Percentiles rank a stretch among this genome's conserved stretches.
Evolutionary conservation across 2,888 invertebrate species (phyloP).

Genomic region (Harpalus rubripes): DNA sequence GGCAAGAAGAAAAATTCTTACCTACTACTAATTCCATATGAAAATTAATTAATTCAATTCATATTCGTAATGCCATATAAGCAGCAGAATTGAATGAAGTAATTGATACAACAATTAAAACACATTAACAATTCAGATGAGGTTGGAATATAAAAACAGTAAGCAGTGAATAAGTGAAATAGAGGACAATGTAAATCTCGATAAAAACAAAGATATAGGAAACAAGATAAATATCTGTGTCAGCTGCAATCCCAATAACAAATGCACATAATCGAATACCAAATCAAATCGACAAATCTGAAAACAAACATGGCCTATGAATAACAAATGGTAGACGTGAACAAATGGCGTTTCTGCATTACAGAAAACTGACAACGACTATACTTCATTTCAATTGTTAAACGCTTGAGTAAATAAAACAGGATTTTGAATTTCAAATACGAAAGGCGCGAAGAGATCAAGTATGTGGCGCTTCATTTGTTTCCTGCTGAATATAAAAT

Average conservation of each 20-base stretch:
- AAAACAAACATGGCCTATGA: conserved; percentile 26
- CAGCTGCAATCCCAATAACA: background rate
- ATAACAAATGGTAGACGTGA: conserved; percentile 34
- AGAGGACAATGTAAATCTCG: background rate
- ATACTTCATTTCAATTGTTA: conserved; percentile 46
- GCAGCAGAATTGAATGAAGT: background rate
- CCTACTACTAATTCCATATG: background rate
- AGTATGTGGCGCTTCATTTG: conserved; percentile 32
- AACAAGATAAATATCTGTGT: conserved; percentile 28
- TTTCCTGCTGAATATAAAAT: conserved; percentile 32
- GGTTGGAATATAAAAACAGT: background rate
- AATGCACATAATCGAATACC: conserved; percentile 29
- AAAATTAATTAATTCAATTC: background rate
- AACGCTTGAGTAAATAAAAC: conserved; percentile 25
- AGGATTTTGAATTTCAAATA: conserved; percentile 37
- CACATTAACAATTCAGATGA: background rate
- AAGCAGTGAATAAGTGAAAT: background rate
- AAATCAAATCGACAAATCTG: conserved; percentile 43
- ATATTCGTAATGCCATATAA: background rate
- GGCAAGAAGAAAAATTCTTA: too few relatives aligned
- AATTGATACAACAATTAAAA: background rate
- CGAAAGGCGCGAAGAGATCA: conserved; percentile 22
- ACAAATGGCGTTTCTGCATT: conserved; percentile 30
- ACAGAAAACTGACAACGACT: background rate
- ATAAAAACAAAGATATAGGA: background rate